Percentiles rank a stretch among this genome's conserved stretches.
These are phyloP conservation scores for Athene cunicularia DNA, from an alignment of 2,113 vertebrate species.

Conservation along the genomic window DNA sequence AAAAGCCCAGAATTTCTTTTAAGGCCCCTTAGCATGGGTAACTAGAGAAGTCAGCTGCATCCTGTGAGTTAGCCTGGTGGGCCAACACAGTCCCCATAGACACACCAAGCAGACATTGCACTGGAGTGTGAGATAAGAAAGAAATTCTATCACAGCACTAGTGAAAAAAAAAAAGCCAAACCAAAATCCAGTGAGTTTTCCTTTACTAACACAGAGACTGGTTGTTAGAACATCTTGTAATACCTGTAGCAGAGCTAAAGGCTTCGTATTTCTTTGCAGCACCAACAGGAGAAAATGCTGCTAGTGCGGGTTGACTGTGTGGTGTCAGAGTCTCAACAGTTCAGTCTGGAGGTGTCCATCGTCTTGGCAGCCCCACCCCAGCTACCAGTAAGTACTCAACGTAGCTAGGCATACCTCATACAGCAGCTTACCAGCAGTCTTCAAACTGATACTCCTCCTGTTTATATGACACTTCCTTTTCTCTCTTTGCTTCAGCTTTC, in stretches of 20 bases:
- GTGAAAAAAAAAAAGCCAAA: background rate
- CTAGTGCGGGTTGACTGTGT: background rate
- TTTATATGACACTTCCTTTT: background rate
- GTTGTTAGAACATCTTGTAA: background rate
- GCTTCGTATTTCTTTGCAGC: background rate
- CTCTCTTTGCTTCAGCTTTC: background rate
- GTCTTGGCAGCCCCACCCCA: background rate
- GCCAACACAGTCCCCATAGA: background rate
- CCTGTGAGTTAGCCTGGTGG: background rate
- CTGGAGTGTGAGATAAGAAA: background rate
- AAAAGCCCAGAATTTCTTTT: background rate
- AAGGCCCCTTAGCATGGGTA: background rate
- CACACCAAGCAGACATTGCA: background rate
- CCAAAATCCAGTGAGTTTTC: background rate
- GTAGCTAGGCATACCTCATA: accelerated
- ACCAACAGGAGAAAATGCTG: background rate
- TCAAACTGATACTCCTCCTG: background rate
- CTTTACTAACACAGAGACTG: background rate
- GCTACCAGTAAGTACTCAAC: background rate
- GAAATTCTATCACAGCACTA: background rate
- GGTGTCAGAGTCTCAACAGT: background rate
- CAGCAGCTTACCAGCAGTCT: background rate
- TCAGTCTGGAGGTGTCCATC: background rate
- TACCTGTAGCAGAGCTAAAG: background rate
- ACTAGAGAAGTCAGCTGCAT: background rate